These are phyloP conservation scores for Menura novaehollandiae DNA, from an alignment of 2,113 vertebrate genomes.

Conservation along the genomic window DNA sequence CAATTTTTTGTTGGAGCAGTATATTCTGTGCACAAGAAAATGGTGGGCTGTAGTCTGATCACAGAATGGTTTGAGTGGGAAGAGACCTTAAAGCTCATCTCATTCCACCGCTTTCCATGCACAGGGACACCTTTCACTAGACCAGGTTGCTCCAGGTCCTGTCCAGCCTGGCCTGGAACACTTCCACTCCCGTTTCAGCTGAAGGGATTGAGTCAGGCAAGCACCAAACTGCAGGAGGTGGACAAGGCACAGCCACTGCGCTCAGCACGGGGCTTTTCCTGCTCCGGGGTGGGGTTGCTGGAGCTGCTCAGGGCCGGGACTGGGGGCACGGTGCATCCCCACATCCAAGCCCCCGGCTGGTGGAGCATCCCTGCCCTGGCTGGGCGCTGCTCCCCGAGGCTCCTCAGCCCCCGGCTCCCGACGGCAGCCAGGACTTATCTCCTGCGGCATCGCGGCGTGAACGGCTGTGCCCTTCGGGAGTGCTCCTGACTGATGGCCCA, in stretches of 20 bases:
- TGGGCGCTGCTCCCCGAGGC: not conserved
- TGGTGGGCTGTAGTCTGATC: not conserved
- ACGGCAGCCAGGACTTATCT: fast-evolving
- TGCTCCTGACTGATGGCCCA: fast-evolving
- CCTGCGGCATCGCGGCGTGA: fast-evolving
- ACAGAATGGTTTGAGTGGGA: not conserved
- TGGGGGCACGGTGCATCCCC: fast-evolving
- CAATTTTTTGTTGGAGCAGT: fast-evolving
- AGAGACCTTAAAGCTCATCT: not conserved
- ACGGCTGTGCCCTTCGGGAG: not conserved
- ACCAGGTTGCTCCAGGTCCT: not conserved
- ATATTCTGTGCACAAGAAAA: not conserved
- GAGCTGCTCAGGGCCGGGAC: not conserved
- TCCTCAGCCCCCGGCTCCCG: not conserved
- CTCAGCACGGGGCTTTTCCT: not conserved
- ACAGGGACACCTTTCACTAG: not conserved
- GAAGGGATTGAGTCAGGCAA: not conserved
- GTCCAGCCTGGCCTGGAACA: fast-evolving
- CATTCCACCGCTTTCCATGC: too few species aligned
- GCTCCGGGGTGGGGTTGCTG: not conserved
- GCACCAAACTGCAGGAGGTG: too few species aligned
- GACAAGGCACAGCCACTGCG: fast-evolving
- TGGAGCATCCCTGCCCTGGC: not conserved
- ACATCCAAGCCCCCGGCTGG: fast-evolving
- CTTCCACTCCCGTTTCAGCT: not conserved